Conservation (phyloP, 2,888 invertebrate genomes). For the Incurvaria masculella region DNA sequence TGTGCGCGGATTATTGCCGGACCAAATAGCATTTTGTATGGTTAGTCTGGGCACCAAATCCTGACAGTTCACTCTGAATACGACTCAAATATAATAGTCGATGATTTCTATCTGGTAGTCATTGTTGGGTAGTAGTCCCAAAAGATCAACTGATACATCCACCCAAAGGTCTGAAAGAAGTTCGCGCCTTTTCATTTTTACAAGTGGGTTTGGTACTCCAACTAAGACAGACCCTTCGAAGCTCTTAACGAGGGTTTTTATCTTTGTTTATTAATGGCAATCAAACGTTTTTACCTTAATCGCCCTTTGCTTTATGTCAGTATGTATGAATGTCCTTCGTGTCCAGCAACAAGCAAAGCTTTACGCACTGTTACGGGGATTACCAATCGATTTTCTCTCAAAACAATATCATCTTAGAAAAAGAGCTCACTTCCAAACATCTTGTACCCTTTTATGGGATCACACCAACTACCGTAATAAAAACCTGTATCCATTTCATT, state of each 20-base stretch:
- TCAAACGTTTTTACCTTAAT: conserved; percentile 19
- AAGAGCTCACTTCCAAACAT: background rate
- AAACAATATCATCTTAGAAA: background rate
- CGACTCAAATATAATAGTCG: background rate
- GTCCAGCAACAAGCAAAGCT: conserved; percentile 15
- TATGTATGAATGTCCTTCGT: conserved; percentile 22
- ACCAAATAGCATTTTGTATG: too few species aligned
- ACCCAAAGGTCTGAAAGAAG: conserved; percentile 11
- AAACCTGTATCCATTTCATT: background rate
- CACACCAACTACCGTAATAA: background rate
- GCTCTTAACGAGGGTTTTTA: conserved; percentile 12
- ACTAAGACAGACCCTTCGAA: conserved; percentile 3
- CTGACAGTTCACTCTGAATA: too few species aligned
- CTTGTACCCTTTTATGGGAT: background rate
- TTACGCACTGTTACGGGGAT: conserved; percentile 14
- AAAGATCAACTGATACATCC: background rate
- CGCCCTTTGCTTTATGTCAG: too few species aligned
- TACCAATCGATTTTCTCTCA: conserved; percentile 4
- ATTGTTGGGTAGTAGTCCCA: background rate
- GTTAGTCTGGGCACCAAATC: too few species aligned
- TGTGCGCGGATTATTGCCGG: too few species aligned
- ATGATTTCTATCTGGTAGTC: background rate
- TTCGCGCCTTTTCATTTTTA: conserved; percentile 16
- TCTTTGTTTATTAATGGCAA: conserved; percentile 16
- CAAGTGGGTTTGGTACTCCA: conserved; percentile 8